A percentile compares a stretch with the other conserved stretches of the same genome.
Evolutionary conservation across 1,140 invertebrate species (phyloP).

Genomic region (Hetaerina americana): DNA sequence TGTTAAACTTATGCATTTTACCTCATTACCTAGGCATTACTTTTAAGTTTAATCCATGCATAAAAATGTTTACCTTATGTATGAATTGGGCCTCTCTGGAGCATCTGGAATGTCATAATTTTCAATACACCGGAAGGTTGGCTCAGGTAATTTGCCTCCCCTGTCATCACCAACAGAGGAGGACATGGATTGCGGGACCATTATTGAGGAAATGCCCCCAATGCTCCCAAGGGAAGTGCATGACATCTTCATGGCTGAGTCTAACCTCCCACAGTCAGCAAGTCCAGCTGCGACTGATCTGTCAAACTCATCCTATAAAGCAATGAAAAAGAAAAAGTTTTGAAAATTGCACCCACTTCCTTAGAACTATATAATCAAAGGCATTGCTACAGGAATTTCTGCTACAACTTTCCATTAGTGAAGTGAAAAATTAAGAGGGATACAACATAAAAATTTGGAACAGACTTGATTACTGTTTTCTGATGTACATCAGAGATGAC

Average conservation of each 20-base stretch:
- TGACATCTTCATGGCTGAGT: background rate
- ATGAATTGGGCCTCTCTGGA: conserved; percentile 61
- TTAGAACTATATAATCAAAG: too few relatives aligned
- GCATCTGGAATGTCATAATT: conserved; percentile 69
- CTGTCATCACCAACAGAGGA: background rate
- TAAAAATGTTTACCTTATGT: conserved; percentile 35
- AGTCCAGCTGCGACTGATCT: background rate
- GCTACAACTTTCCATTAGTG: too few relatives aligned
- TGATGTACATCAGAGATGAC: too few relatives aligned
- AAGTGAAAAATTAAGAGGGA: too few relatives aligned
- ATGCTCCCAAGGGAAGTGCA: background rate
- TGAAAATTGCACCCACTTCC: too few relatives aligned
- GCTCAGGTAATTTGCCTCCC: conserved; percentile 56
- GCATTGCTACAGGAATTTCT: too few relatives aligned
- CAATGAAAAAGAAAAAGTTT: too few relatives aligned
- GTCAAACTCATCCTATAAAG: background rate
- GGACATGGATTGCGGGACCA: background rate
- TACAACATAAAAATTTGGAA: too few relatives aligned
- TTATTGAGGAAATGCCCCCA: background rate
- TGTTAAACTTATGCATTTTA: too few relatives aligned
- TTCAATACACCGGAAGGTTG: conserved; percentile 62
- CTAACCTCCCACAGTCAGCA: background rate
- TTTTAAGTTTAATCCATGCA: too few relatives aligned
- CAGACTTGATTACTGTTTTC: too few relatives aligned
- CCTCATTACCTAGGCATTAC: too few relatives aligned